These are phyloP conservation scores for Meloidogyne floridensis DNA, from an alignment of 1,140 invertebrate genomes.

Conservation along the genomic window DNA sequence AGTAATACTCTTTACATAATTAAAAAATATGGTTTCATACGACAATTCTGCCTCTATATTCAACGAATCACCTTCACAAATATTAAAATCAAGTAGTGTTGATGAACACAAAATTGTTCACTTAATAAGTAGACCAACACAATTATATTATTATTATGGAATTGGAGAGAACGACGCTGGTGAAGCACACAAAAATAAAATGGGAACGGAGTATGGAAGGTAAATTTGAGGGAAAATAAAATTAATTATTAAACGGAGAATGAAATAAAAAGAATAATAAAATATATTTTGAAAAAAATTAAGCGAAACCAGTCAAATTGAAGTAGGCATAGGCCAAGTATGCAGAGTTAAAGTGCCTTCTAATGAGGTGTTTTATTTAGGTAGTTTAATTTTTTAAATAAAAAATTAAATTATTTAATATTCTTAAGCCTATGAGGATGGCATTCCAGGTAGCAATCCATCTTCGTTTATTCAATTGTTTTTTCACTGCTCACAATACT, in stretches of 20 bases:
- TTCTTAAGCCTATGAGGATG: conserved; percentile 19
- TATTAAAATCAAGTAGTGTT: background rate
- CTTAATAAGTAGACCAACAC: conserved; percentile 28
- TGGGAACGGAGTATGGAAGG: background rate
- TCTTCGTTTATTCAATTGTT: conserved; percentile 14
- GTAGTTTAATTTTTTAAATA: background rate
- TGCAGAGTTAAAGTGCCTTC: conserved; percentile 25
- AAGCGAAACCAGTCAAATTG: background rate
- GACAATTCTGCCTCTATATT: background rate
- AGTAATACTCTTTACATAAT: no score
- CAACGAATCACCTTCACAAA: background rate
- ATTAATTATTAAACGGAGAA: background rate
- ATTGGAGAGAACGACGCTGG: background rate
- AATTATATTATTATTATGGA: conserved; percentile 22
- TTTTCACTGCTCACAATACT: conserved; percentile 29
- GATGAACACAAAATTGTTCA: conserved; percentile 30
- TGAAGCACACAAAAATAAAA: background rate
- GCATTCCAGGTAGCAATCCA: background rate
- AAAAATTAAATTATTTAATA: background rate
- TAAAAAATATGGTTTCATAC: background rate
- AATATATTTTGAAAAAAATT: background rate
- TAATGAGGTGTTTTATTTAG: conserved; percentile 22
- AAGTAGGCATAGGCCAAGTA: conserved; percentile 16
- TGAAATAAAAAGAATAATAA: background rate
- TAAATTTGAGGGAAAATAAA: background rate